Percentiles rank a stretch among this genome's conserved stretches.
Conservation (phyloP, 1,140 invertebrate species). For the Drosophila azteca region DNA sequence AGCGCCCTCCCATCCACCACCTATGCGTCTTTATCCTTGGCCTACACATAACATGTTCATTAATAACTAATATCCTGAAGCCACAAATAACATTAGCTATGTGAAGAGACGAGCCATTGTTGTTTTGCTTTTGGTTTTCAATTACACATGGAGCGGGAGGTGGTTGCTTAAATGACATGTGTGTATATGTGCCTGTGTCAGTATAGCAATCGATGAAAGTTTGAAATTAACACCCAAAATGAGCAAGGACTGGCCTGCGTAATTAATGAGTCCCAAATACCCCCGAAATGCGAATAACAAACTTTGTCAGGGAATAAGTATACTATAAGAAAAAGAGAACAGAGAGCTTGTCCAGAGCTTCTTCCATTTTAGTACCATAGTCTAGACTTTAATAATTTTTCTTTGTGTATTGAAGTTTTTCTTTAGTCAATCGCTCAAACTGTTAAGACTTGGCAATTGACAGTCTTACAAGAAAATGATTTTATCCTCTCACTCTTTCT, state of each 20-base stretch:
- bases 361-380: neutral
- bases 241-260: slow-evolving; percentile 51
- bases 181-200: slow-evolving; percentile 28
- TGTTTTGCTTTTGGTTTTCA: slow-evolving; percentile 76
- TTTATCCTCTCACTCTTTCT: slow-evolving; percentile 43
- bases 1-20: slow-evolving; percentile 6
- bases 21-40: slow-evolving; percentile 27
- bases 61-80: slow-evolving; percentile 80
- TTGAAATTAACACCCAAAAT: slow-evolving; percentile 79
- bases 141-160: slow-evolving; percentile 64
- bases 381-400: slow-evolving; percentile 4
- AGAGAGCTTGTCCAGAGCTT: neutral
- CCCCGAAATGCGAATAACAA: slow-evolving; percentile 49
- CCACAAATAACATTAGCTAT: slow-evolving; percentile 72
- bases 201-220: slow-evolving; percentile 69
- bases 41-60: slow-evolving; percentile 60
- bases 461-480: slow-evolving; percentile 73
- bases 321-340: slow-evolving; percentile 6
- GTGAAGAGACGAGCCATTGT: slow-evolving; percentile 44
- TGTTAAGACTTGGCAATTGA: slow-evolving; percentile 49
- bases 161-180: slow-evolving; percentile 38
- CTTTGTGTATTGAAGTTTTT: slow-evolving; percentile 54
- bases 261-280: slow-evolving; percentile 76
- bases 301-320: slow-evolving; percentile 54
- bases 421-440: slow-evolving; percentile 70